phyloP scores from a whole-genome alignment of 2,113 vertebrate species.

The Apus apus region DNA sequence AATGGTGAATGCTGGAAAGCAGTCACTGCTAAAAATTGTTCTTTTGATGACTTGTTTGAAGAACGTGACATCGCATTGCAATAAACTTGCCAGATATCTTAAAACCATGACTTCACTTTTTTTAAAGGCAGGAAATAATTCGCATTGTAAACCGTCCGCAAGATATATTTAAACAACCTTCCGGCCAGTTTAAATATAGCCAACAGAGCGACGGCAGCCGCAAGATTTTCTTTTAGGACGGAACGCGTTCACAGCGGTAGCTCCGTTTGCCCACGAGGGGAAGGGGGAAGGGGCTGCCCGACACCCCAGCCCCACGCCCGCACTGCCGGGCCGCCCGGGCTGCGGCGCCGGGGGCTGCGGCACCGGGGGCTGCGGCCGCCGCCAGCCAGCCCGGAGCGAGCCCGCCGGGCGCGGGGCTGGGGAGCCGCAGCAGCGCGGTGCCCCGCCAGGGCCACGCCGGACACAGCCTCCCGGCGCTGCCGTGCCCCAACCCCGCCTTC shows the following conservation, averaged over 20 bases:
- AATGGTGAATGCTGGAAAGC: not conserved
- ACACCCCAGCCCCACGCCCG: too few relatives aligned
- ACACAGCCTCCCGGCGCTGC: too few relatives aligned
- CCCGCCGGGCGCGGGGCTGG: too few relatives aligned
- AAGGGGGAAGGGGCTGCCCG: slow-evolving; percentile 1
- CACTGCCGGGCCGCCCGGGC: too few relatives aligned
- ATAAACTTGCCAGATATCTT: slow-evolving; percentile 33
- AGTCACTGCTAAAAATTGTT: slow-evolving; percentile 22
- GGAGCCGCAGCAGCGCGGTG: too few relatives aligned
- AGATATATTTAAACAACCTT: slow-evolving; percentile 31
- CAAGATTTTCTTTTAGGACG: not conserved
- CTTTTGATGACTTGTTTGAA: slow-evolving; percentile 8
- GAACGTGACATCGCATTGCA: slow-evolving; percentile 1
- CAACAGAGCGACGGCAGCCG: not conserved
- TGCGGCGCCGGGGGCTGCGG: too few relatives aligned
- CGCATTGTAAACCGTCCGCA: slow-evolving; percentile 13
- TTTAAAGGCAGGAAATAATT: slow-evolving; percentile 47
- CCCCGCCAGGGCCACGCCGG: too few relatives aligned
- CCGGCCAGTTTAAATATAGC: slow-evolving; percentile 29
- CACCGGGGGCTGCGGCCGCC: too few relatives aligned
- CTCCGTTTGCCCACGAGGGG: not conserved
- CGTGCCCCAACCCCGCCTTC: slow-evolving; percentile 19
- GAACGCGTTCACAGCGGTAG: not conserved
- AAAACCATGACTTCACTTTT: not conserved
- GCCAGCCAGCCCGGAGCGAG: too few relatives aligned